Base-by-base conservation (phyloP, 2,888 invertebrate species). In the Portevinia maculata region DNA sequence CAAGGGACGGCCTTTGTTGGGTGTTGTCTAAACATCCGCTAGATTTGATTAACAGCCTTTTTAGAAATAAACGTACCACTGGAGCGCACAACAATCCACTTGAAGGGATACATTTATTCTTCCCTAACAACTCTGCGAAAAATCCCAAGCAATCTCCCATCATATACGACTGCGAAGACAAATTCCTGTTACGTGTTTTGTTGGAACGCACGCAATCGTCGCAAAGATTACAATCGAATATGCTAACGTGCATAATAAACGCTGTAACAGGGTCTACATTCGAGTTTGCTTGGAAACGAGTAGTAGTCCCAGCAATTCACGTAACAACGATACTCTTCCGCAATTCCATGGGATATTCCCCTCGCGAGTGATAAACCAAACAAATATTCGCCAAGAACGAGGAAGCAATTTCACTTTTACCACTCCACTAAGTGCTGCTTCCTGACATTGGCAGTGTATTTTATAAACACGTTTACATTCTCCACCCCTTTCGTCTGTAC, bases 161-260 rank as follows among this genome's bases (percentile, higher is more conserved):
- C 34, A 48, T 50, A 11, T n/a, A n/a, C 39, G 13, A 24, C 24
- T 19, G 8, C 30, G 50, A 69, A 74, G 69, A 81, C 69, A 81
- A 81, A 74, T 81, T 74, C 69, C 32, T 64, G 62, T 52, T 81
- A 74, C 81, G 74, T 79, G 79, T 74, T 52, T 41, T 50, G n/a
- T 48, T 28, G 39, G 30, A 74, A 73, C 48, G 67, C 67, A 81
- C 74, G 74, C 79, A 81, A 75, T 69, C 41, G 37, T 74, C 64
- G 52, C 70, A 60, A 74, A 64, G 69, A 79, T 75, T 70, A 81
- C 59, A 70, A 81, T 81, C 81, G 70, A 81, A 81, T 75, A 81
- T 81, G 74, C 79, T 81, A 70, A 81, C 81, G 57, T 75, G 59
- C 81, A 81, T 81, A 73, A 69, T 67, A 67, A 79, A 8, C 53